Base-by-base conservation (phyloP, 2,113 vertebrate species). In the Cebidichthys violaceus region DNA sequence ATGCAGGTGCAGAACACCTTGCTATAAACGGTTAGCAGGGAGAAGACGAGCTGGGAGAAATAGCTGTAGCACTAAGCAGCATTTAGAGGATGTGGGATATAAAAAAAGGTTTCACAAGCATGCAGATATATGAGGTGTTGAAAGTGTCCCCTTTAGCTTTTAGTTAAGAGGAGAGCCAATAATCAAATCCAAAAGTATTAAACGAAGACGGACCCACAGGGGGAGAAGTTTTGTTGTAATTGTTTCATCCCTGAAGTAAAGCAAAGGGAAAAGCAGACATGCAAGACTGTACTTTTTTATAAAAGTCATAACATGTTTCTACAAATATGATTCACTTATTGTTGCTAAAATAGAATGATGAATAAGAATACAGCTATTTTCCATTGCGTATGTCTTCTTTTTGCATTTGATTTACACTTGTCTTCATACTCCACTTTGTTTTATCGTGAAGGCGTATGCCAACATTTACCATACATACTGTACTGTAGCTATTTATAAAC, bases 1-100 rank as follows among this genome's bases (percentile, higher is more conserved):
- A 45, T 9, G 11, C 27, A 85, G 78, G 74, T 74, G 59, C 27
- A n/a, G 66, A 47, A 45, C 45, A 75, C 47, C 31, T 71, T 35
- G 39, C 52, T 75, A 15, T 17, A 68, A 59, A 79, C 37, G 52
- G 29, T 37, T 22, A 69, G 64, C 75, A 20, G 73, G 54, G 57
- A 79, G 55, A 41, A 57, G 72, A 70, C 76, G 65, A 73, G 37
- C 4, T 2, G 35, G 74, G 39, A 57, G 52, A 61, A 67, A 62
- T 22, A 31, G 39, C 43, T 50, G 9, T 4, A 60, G 37, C 22
- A n/a, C n/a, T 75, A 75, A 59, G 31, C 45, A 71, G 43, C 43
- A 39, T 69, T 73, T 57, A 61, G 20, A 75, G n/a, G 41, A 69
- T 18, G 66, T 82, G 4, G 17, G 13, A 45, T 75, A 52, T 64